Conservation (phyloP, 2,113 vertebrate species). For the Psilopsiagon aymara region DNA sequence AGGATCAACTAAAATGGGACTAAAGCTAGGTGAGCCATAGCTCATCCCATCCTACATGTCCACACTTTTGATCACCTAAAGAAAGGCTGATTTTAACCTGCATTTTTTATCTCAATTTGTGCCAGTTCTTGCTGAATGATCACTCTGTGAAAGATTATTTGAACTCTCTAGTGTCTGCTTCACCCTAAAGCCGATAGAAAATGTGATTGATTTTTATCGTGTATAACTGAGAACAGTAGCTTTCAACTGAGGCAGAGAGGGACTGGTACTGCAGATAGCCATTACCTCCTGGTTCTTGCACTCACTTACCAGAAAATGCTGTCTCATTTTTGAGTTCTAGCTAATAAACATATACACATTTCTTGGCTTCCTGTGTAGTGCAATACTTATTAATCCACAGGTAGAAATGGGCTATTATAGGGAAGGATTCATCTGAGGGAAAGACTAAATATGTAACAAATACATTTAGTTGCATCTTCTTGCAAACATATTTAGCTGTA, state of each 20-base stretch:
- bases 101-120: not conserved
- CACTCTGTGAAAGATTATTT: not conserved
- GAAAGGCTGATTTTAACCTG: not conserved
- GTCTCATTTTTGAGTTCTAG: not conserved
- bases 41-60: not conserved
- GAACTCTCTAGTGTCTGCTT: not conserved
- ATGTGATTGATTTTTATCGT: conserved; percentile 23
- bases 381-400: not conserved
- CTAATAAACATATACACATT: not conserved
- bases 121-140: not conserved
- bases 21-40: not conserved
- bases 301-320: not conserved
- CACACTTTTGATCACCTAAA: not conserved
- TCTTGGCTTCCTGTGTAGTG: not conserved
- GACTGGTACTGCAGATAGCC: not conserved
- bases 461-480: not conserved
- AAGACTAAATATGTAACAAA: not conserved
- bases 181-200: not conserved
- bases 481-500: not conserved
- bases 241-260: not conserved
- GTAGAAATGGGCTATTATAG: not conserved
- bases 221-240: not conserved
- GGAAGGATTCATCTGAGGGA: not conserved
- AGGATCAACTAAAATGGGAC: not conserved
- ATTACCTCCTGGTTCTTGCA: not conserved